Evolutionary conservation across 2,113 vertebrate genomes (phyloP).

Genomic region (Vulpes ferrilata): DNA sequence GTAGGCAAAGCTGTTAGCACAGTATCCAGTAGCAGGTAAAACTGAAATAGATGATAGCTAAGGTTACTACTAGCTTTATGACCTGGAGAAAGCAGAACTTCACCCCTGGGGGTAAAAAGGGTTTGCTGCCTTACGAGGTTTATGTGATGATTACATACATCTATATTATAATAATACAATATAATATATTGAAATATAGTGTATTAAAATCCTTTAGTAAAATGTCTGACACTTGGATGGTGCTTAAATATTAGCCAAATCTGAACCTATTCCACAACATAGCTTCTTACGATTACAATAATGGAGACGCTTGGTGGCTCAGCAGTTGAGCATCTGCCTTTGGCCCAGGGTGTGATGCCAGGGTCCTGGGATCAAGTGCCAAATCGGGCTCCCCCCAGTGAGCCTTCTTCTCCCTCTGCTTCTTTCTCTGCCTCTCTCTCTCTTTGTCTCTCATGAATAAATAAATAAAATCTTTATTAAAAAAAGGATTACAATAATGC

Average conservation of each 20-base stretch:
- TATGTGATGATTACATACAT: not conserved
- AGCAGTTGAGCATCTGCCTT: too few relatives aligned
- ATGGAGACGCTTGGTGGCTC: too few relatives aligned
- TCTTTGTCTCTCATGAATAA: too few relatives aligned
- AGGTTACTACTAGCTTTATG: not conserved
- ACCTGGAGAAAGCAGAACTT: not conserved
- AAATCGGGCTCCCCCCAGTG: too few relatives aligned
- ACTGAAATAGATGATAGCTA: not conserved
- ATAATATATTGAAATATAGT: not conserved
- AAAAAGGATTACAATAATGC: not conserved
- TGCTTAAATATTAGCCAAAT: not conserved
- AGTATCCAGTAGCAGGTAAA: not conserved
- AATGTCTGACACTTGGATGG: not conserved
- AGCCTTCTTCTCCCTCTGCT: too few relatives aligned
- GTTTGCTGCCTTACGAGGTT: not conserved
- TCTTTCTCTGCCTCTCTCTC: too few relatives aligned
- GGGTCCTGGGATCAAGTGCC: too few relatives aligned
- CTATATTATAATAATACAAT: not conserved
- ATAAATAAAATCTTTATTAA: too few relatives aligned
- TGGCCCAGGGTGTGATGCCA: too few relatives aligned
- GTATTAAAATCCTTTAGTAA: not conserved
- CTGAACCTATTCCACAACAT: not conserved
- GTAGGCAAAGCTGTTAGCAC: not conserved
- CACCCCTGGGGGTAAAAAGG: not conserved
- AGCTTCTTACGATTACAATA: not conserved